Evolutionary conservation across 2,113 vertebrate genomes (phyloP), one percentile per base, ranked within the genome.

Genomic region (Crotalus helleri): DNA sequence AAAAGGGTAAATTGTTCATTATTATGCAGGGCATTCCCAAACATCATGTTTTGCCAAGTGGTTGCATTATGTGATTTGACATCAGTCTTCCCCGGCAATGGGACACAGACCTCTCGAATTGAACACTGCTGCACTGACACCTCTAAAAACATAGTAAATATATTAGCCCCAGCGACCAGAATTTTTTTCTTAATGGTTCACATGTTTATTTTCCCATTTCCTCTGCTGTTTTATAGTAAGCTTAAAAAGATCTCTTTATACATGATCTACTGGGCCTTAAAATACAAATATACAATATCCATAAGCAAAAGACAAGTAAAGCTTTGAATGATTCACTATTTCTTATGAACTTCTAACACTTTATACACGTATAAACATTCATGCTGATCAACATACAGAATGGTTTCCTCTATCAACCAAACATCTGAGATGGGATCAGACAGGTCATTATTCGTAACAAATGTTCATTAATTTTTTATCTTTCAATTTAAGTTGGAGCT

Each of bases 251-350:
- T 96, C 89, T 94, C 91, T 97, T 96, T 94, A 93, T 94, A 97
- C 95, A 96, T 97, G 95, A 96, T 96, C 97, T 97, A 94, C 97
- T 97, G 95, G 97, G 97, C 98, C 96, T 96, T 97, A 96, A 96
- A 95, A 96, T 97, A 97, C 96, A 97, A 97, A 98, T 96, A 95
- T 97, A 97, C 97, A 97, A 92, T 95, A 97, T 97, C 96, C 97
- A 92, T 94, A 95, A 97, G 97, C 97, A 94, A 93, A 94, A 95
- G 95, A 96, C 90, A 95, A 96, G 97, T 93, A 95, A 97, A 97
- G 97, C 97, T 97, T 96, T 94, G 97, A 93, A 94, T 94, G 96
- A 97, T 96, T 97, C 96, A 96, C 95, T 93, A 89, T 95, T 97
- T 96, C 94, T 96, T 93, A 93, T 93, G 95, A 97, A 96, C 87